Base-by-base conservation (phyloP, 2,888 invertebrate genomes). In the Ligdia adustata region DNA sequence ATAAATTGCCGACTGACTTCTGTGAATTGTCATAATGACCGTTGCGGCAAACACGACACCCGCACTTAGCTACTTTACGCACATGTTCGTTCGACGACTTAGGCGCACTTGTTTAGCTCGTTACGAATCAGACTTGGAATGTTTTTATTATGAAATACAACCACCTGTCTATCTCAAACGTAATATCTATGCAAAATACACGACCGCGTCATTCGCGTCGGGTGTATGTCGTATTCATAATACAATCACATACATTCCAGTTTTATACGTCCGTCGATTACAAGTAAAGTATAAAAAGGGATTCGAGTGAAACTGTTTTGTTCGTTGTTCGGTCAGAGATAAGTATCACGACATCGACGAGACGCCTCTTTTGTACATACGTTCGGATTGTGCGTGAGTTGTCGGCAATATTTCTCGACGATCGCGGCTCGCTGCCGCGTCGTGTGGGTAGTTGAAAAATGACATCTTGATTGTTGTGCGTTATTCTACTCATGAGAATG, bases 381-480 rank as follows among this genome's bases (percentile, higher is more conserved):
- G 61, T 39, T 61, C 63, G 69, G 69, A 68, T 69, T 75, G 82
- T 84, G 87, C 83, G 83, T 82, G 76, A 68, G 73, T 75, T 84
- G 86, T 86, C 79, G 80, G 79, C 84, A 79, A 88, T 90, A 90
- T 82, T 86, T 89, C 85, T 87, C 76, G 74, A 72, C 72, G 69
- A 70, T 66, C 65, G 61, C 69, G 67, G 75, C 74, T 79, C 74
- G 27, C 27, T 32, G 48, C 42, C 22, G 72, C 76, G n/a, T n/a
- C 60, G 87, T 84, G 90, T 90, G 89, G 90, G 89, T 86, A 87
- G 90, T 87, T 90, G 89, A 90, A 89, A 90, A 89, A 90, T 90
- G 88, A 90, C 89, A 90, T 90, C 90, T 89, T 89, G 89, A 89
- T 90, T 90, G 89, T 89, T 88, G 81, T 81, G 80, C 83, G 87